phyloP scores from a whole-genome alignment of 2,797 vertebrate genomes.

The Sphenodon punctatus region DNA sequence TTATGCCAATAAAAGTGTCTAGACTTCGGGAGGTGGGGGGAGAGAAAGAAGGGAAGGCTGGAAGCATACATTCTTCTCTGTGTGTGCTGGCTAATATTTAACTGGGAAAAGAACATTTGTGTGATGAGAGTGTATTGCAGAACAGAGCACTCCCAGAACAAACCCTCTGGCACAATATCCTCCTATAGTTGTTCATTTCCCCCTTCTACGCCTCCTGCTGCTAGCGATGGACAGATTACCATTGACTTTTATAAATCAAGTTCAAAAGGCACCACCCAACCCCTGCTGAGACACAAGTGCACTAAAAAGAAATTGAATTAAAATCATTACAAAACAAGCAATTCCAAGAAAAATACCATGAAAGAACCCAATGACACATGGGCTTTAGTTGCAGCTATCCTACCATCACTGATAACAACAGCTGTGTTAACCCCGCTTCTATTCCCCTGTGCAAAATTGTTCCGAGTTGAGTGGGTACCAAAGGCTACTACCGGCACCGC shows the following conservation, averaged over 20 bases:
- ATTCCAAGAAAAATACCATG: neutral
- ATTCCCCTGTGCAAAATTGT: neutral
- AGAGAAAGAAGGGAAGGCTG: neutral
- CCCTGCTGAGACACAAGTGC: neutral
- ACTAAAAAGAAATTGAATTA: neutral
- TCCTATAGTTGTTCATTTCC: slow-evolving; percentile 11
- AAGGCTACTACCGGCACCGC: too few relatives aligned
- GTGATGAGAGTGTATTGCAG: slow-evolving; percentile 10
- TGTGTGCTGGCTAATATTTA: slow-evolving; percentile 45
- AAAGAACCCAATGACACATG: neutral
- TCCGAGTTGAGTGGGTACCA: too few relatives aligned
- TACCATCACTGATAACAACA: too few relatives aligned
- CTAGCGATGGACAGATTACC: neutral
- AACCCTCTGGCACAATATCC: neutral
- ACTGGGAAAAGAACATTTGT: neutral
- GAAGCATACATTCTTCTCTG: slow-evolving; percentile 5
- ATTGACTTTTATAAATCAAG: neutral
- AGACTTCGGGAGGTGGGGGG: neutral
- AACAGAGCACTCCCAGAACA: neutral
- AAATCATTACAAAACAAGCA: neutral
- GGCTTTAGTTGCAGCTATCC: neutral
- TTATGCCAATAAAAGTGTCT: neutral
- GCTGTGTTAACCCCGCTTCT: neutral
- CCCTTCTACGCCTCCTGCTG: neutral
- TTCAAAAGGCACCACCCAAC: neutral